Evolutionary conservation across 2,113 vertebrate genomes (phyloP).

Genomic region (Ptilorrhoa leucosticta): DNA sequence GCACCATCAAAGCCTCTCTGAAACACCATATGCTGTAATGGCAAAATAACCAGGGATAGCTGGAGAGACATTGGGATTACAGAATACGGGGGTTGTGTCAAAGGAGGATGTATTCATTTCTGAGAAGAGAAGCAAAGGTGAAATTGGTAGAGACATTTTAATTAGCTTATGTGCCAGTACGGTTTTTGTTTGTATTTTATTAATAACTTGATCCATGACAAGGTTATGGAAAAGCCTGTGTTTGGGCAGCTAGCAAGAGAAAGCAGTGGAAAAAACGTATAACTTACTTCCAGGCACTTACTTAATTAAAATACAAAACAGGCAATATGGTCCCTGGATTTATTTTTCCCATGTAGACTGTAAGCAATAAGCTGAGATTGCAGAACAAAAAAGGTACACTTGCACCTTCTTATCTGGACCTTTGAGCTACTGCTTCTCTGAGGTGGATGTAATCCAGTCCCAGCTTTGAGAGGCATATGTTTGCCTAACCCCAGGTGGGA

Average conservation of each 20-base stretch:
- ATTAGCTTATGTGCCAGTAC: not conserved
- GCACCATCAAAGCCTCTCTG: not conserved
- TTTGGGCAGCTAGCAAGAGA: not conserved
- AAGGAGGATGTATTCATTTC: not conserved
- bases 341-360: slow-evolving; percentile 42
- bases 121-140: not conserved
- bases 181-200: slow-evolving; percentile 14
- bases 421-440: not conserved
- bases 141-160: slow-evolving; percentile 13
- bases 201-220: not conserved
- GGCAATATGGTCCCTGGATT: slow-evolving; percentile 30
- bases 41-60: not conserved
- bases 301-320: slow-evolving; percentile 51
- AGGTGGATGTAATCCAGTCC: not conserved
- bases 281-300: slow-evolving; percentile 41
- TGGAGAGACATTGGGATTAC: not conserved
- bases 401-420: not conserved
- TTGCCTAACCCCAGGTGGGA: not conserved
- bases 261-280: slow-evolving; percentile 9
- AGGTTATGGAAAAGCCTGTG: not conserved
- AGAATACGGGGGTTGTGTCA: rapidly evolving
- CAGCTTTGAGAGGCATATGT: not conserved
- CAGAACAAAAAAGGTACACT: not conserved
- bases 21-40: not conserved
- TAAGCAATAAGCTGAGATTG: slow-evolving; percentile 24